A percentile compares a stretch with the other conserved stretches of the same genome.
Conservation (phyloP, 2,888 invertebrate genomes). For the Steinernema carpocapsae region DNA sequence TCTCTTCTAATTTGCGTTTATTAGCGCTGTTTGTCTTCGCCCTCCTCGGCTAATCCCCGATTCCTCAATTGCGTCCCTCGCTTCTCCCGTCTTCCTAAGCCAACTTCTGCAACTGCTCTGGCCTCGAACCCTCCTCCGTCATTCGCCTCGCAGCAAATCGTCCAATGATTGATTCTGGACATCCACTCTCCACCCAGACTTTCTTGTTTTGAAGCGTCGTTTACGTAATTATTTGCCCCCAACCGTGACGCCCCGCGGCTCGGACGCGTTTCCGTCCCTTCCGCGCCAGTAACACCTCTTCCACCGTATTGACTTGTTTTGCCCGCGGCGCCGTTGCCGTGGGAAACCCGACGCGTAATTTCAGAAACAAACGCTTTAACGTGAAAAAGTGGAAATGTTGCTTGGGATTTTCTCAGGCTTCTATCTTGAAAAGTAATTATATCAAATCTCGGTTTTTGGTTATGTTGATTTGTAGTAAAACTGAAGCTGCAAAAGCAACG, state of each 20-base stretch:
- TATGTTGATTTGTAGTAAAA: background rate
- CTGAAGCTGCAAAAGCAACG: background rate
- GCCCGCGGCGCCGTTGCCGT: no score
- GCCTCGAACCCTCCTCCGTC: background rate
- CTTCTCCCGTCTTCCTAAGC: background rate
- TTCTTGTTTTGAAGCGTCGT: slow-evolving; percentile 1
- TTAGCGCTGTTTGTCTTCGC: background rate
- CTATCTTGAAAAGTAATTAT: no score
- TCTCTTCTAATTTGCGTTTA: background rate
- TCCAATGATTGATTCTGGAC: slow-evolving; percentile 10
- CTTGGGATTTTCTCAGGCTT: no score
- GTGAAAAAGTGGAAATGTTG: no score
- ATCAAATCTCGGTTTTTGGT: no score
- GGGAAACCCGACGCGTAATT: no score
- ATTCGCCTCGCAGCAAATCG: slow-evolving; percentile 16
- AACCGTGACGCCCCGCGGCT: slow-evolving; percentile 13
- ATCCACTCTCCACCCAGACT: background rate
- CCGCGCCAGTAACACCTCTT: slow-evolving; percentile 1
- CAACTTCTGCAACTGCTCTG: background rate
- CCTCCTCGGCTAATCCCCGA: background rate
- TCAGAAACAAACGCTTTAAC: no score
- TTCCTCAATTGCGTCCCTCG: background rate
- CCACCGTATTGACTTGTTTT: no score
- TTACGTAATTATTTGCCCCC: slow-evolving; percentile 20
- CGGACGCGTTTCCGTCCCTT: background rate